Conservation (phyloP, 2,113 vertebrate species). For the Centropus unirufus region DNA sequence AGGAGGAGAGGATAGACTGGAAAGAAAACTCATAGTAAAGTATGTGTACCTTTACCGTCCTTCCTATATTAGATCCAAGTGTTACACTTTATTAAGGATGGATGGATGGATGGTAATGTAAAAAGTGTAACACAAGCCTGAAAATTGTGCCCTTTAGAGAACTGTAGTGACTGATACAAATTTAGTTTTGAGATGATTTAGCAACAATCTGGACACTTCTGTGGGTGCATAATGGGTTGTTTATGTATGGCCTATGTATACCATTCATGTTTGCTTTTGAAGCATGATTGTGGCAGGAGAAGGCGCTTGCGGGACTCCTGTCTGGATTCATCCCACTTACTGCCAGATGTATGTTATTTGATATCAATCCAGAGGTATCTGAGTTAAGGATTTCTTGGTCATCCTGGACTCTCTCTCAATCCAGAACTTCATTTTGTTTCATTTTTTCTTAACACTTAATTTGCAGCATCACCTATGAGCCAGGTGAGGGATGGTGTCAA, state of each 20-base stretch:
- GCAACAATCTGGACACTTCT: neutral
- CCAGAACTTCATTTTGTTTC: neutral
- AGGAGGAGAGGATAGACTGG: neutral
- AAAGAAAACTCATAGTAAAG: neutral
- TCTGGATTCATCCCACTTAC: neutral
- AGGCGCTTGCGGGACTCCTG: neutral
- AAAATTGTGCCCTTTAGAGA: neutral
- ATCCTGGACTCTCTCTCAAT: neutral
- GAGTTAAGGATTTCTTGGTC: neutral
- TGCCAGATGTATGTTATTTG: neutral
- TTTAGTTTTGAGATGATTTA: neutral
- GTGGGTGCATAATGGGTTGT: neutral
- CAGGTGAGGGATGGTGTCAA: neutral
- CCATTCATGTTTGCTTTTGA: neutral
- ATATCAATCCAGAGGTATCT: neutral
- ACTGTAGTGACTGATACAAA: neutral
- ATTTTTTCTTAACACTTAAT: neutral
- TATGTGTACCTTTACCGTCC: neutral
- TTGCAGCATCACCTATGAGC: neutral
- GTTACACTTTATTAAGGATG: neutral
- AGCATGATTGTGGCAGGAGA: neutral
- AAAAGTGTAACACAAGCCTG: neutral
- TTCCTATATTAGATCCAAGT: neutral
- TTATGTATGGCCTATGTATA: neutral
- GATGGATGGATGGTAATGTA: neutral